These are phyloP conservation scores for Oppia nitens DNA, from an alignment of 1,140 invertebrate species.

Conservation along the genomic window DNA sequence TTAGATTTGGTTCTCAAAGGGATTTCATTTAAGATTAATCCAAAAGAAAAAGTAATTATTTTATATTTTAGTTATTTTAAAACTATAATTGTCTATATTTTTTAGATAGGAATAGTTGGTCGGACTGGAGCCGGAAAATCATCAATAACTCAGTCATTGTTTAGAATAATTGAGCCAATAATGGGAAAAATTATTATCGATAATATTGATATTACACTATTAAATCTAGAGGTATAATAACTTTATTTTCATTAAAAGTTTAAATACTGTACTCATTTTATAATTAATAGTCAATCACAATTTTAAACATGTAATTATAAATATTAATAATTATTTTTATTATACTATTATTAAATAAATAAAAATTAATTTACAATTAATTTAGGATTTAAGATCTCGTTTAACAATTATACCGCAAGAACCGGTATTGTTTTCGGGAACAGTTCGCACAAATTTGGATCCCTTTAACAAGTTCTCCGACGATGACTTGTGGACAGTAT, in stretches of 20 bases:
- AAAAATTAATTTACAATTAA: conserved; percentile 57
- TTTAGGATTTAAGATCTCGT: too few relatives aligned
- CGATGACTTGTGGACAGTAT: too few relatives aligned
- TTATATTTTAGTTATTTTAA: not conserved
- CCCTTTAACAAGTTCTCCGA: conserved; percentile 20
- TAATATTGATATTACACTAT: conserved; percentile 57
- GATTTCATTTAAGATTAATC: conserved; percentile 23
- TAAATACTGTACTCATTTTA: too few relatives aligned
- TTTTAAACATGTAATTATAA: too few relatives aligned
- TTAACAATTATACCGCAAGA: too few relatives aligned
- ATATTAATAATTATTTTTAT: conserved; percentile 34
- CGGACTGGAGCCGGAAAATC: conserved; percentile 39
- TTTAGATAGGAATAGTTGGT: conserved; percentile 37
- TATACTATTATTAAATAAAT: too few relatives aligned
- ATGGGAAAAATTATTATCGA: conserved; percentile 73
- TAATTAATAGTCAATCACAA: too few relatives aligned
- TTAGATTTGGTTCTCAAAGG: conserved; percentile 27
- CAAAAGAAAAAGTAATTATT: conserved; percentile 27
- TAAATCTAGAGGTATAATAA: too few relatives aligned
- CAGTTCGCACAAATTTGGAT: conserved; percentile 30
- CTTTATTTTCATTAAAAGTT: too few relatives aligned
- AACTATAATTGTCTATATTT: not conserved
- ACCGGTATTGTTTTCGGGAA: too few relatives aligned
- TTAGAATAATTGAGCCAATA: too few relatives aligned
- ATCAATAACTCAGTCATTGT: conserved; percentile 34